These are phyloP conservation scores for Limnephilus auricula DNA, from an alignment of 2,888 invertebrate genomes.

Conservation along the genomic window DNA sequence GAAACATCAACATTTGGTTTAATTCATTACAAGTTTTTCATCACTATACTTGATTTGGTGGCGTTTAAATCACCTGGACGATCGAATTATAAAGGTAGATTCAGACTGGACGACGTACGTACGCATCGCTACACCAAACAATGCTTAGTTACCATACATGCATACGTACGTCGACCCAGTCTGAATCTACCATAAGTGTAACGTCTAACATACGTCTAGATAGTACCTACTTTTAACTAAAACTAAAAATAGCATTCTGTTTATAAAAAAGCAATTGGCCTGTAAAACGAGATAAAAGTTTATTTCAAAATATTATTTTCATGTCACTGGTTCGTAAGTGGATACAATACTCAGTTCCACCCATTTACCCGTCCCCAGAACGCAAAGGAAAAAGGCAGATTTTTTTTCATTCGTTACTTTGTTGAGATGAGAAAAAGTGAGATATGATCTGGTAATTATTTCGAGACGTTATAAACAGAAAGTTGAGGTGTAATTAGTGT, in stretches of 20 bases:
- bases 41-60: no score
- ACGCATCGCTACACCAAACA: no score
- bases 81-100: no score
- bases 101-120: no score
- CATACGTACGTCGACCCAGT: no score
- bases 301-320: not conserved
- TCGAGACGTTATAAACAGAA: slow-evolving; percentile 50
- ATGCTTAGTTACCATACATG: no score
- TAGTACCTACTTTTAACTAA: not conserved
- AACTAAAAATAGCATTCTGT: not conserved
- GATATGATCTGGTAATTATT: slow-evolving; percentile 58
- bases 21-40: no score
- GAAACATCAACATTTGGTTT: no score
- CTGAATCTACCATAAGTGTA: no score
- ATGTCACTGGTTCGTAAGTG: slow-evolving; percentile 42
- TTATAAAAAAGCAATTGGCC: not conserved
- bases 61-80: no score
- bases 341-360: slow-evolving; percentile 45
- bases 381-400: slow-evolving; percentile 46
- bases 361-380: slow-evolving; percentile 41
- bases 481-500: slow-evolving; percentile 51
- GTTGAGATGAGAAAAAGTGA: slow-evolving; percentile 55
- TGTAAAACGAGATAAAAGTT: not conserved
- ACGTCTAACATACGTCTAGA: no score
- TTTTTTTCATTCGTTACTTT: slow-evolving; percentile 55